Percentiles rank a stretch among this genome's conserved stretches.
Evolutionary conservation across 2,797 vertebrate species (phyloP).

Genomic region (Macropodus opercularis): DNA sequence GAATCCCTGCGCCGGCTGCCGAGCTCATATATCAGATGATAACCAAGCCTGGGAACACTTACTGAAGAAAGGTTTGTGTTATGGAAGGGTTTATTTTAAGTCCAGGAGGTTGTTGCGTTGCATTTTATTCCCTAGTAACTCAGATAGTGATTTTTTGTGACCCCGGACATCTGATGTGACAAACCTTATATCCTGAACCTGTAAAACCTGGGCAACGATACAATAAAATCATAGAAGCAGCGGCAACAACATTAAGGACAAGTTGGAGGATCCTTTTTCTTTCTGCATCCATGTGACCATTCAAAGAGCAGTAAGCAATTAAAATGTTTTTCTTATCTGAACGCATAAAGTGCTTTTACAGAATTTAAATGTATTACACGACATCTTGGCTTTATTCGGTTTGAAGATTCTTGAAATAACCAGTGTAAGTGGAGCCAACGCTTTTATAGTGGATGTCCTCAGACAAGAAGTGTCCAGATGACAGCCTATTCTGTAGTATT

Average conservation of each 20-base stretch:
- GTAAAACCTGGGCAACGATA: constrained; percentile 1
- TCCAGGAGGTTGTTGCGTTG: constrained; percentile 54
- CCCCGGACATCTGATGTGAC: constrained; percentile 37
- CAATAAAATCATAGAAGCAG: constrained; percentile 21
- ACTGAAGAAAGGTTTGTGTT: constrained; percentile 37
- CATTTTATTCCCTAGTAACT: constrained; percentile 56
- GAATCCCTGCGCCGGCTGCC: constrained; percentile 39
- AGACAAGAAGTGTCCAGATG: constrained; percentile 35
- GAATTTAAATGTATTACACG: neutral
- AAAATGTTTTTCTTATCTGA: too few relatives aligned
- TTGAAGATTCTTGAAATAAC: constrained; percentile 12
- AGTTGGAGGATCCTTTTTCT: neutral
- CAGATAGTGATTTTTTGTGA: constrained; percentile 44
- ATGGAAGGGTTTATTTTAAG: constrained; percentile 60
- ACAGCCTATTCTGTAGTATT: constrained; percentile 24
- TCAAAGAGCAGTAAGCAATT: too few relatives aligned
- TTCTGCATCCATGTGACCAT: too few relatives aligned
- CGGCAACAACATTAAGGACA: neutral
- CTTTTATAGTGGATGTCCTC: constrained; percentile 23
- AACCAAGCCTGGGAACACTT: constrained; percentile 54
- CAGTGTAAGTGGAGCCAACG: constrained; percentile 14
- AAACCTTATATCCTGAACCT: constrained; percentile 32
- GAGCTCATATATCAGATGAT: constrained; percentile 62
- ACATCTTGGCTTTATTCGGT: neutral
- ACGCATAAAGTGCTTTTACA: neutral